phyloP scores from a whole-genome alignment of 2,888 invertebrate species.

The Coleophora deauratella region DNA sequence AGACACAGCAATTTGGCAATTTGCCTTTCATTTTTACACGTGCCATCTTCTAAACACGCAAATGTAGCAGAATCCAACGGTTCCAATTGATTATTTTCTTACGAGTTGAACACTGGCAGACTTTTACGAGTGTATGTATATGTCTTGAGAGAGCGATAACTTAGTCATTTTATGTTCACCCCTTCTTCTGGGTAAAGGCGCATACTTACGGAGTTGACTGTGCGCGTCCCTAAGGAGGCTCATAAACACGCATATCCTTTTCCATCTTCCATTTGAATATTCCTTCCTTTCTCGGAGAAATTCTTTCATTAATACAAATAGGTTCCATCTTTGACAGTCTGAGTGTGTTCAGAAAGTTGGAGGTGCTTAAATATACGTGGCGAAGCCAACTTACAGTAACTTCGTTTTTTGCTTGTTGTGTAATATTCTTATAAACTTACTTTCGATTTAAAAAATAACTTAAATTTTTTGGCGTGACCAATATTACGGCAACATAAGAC shows the following conservation, averaged over 20 bases:
- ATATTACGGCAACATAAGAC: too few species aligned
- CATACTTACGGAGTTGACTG: conserved; percentile 56
- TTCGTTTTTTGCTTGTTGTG: not conserved
- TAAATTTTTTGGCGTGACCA: too few species aligned
- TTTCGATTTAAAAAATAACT: too few species aligned
- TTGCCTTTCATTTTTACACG: too few species aligned
- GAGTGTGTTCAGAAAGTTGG: too few species aligned
- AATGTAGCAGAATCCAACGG: conserved; percentile 28
- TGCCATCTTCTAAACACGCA: too few species aligned
- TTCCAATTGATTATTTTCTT: conserved; percentile 65
- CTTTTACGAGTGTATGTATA: conserved; percentile 63
- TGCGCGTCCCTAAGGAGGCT: conserved; percentile 53
- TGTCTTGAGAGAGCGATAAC: conserved; percentile 69
- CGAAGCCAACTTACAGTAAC: too few species aligned
- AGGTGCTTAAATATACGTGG: conserved; percentile 18
- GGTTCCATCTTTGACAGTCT: too few species aligned
- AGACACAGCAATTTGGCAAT: too few species aligned
- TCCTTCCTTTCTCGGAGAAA: conserved; percentile 30
- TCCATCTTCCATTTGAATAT: conserved; percentile 57
- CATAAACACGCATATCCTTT: conserved; percentile 65
- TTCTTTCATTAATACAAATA: conserved; percentile 22
- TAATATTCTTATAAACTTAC: too few species aligned
- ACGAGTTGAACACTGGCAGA: conserved; percentile 55
- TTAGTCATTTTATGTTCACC: conserved; percentile 71
- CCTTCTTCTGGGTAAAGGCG: conserved; percentile 42